phyloP scores from a whole-genome alignment of 2,888 invertebrate genomes.

The Pteria penguin region DNA sequence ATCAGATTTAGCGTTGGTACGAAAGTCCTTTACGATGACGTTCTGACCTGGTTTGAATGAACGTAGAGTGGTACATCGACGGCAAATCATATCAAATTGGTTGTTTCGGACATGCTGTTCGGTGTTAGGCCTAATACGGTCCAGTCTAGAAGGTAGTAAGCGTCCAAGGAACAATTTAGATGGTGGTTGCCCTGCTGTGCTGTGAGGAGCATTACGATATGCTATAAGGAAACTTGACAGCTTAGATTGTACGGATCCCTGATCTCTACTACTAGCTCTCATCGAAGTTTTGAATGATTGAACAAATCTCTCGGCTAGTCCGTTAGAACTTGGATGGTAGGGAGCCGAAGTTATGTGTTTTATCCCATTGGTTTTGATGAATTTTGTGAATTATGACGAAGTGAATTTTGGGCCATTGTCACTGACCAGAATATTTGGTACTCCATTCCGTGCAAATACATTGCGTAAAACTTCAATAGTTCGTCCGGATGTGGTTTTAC shows the following conservation, averaged over 20 bases:
- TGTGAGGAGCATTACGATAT: slow-evolving; percentile 38
- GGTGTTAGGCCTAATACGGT: background rate
- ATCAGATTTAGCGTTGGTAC: background rate
- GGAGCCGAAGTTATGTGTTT: slow-evolving; percentile 46
- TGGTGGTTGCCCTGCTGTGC: slow-evolving; percentile 37
- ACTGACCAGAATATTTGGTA: too few relatives aligned
- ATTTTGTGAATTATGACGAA: slow-evolving; percentile 33
- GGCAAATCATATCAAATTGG: background rate
- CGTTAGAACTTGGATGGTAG: slow-evolving; percentile 51
- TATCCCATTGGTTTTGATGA: slow-evolving; percentile 45
- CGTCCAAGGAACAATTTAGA: slow-evolving; percentile 46
- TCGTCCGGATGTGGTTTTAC: slow-evolving; percentile 34
- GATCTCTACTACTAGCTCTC: slow-evolving; percentile 21
- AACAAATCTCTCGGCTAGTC: slow-evolving; percentile 51
- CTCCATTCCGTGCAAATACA: slow-evolving; percentile 42
- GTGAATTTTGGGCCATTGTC: slow-evolving; percentile 48
- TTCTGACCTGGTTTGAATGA: background rate
- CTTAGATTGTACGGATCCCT: slow-evolving; percentile 11
- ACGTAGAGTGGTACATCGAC: background rate
- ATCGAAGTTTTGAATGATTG: slow-evolving; percentile 52
- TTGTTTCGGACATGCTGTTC: background rate
- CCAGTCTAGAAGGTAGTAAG: background rate
- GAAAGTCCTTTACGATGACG: background rate
- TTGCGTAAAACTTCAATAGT: slow-evolving; percentile 43
- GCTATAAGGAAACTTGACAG: slow-evolving; percentile 25